Evolutionary conservation across 1,140 invertebrate genomes (phyloP).

Genomic region (Scylla paramamosain): DNA sequence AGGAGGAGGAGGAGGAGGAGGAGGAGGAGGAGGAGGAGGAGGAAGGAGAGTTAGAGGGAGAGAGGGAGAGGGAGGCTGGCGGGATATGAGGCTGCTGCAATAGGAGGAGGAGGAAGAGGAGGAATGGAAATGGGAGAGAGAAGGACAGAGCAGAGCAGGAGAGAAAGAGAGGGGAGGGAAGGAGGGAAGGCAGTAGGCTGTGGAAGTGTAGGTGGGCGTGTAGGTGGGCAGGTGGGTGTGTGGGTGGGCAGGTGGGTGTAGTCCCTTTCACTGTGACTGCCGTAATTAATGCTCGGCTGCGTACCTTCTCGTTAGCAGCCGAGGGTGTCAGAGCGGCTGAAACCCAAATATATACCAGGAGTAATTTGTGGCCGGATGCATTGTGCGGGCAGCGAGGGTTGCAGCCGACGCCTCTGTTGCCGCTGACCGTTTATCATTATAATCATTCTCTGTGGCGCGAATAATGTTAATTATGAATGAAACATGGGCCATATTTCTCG

Average conservation of each 20-base stretch:
- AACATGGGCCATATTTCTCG: constrained; percentile 57
- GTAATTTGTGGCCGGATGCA: constrained; percentile 41
- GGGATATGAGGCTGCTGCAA: neutral
- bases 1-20: neutral
- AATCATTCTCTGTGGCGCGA: constrained; percentile 49
- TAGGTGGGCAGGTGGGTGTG: no score
- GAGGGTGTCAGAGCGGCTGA: constrained; percentile 49
- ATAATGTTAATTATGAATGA: constrained; percentile 61
- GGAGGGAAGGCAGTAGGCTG: neutral
- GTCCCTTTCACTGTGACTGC: constrained; percentile 42
- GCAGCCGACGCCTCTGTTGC: constrained; percentile 17
- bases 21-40: neutral
- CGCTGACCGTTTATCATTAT: constrained; percentile 39
- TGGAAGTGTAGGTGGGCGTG: neutral
- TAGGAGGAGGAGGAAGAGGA: neutral
- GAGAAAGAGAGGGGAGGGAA: neutral
- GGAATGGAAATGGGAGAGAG: neutral
- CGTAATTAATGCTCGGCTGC: constrained; percentile 29
- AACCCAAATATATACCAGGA: constrained; percentile 54
- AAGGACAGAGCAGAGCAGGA: neutral
- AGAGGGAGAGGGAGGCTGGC: no score
- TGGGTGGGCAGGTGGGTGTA: neutral
- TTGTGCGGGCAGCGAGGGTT: neutral
- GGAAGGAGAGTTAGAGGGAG: neutral
- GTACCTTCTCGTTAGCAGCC: constrained; percentile 42